Percentiles rank a stretch among this genome's conserved stretches.
phyloP scores from a whole-genome alignment of 2,888 invertebrate genomes.

The Neoaliturus tenellus region DNA sequence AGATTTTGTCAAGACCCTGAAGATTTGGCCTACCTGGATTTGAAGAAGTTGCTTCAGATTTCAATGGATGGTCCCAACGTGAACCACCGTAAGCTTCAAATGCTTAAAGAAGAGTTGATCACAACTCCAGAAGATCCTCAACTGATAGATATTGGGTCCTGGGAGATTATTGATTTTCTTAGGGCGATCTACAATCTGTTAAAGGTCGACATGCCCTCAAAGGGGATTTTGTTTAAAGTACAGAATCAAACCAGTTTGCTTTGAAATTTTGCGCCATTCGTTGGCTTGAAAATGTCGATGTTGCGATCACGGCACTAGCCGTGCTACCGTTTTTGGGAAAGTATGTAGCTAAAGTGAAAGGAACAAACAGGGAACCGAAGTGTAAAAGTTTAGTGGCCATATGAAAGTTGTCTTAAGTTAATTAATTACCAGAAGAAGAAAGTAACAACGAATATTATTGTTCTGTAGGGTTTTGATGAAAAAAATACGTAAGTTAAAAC shows the following conservation, averaged over 20 bases:
- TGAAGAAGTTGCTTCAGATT: constrained; percentile 10
- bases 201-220: constrained; percentile 67
- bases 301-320: constrained; percentile 60
- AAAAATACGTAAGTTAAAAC: too few species aligned
- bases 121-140: constrained; percentile 2
- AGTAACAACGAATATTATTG: too few species aligned
- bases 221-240: constrained; percentile 64
- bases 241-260: constrained; percentile 64
- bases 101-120: constrained; percentile 11
- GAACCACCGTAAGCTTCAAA: background rate
- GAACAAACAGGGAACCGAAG: constrained; percentile 31
- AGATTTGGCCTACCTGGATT: background rate
- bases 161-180: constrained; percentile 34
- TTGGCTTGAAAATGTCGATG: constrained; percentile 66
- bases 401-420: too few species aligned
- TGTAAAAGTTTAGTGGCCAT: too few species aligned
- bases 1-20: background rate
- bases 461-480: too few species aligned
- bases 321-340: constrained; percentile 61
- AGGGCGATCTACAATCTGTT: constrained; percentile 64
- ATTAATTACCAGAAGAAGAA: too few species aligned
- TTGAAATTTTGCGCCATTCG: constrained; percentile 66
- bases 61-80: constrained; percentile 40
- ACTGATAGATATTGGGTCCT: constrained; percentile 30
- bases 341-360: constrained; percentile 61